Base-by-base conservation (phyloP, 2,113 vertebrate genomes). In the Ceratotherium simum region DNA sequence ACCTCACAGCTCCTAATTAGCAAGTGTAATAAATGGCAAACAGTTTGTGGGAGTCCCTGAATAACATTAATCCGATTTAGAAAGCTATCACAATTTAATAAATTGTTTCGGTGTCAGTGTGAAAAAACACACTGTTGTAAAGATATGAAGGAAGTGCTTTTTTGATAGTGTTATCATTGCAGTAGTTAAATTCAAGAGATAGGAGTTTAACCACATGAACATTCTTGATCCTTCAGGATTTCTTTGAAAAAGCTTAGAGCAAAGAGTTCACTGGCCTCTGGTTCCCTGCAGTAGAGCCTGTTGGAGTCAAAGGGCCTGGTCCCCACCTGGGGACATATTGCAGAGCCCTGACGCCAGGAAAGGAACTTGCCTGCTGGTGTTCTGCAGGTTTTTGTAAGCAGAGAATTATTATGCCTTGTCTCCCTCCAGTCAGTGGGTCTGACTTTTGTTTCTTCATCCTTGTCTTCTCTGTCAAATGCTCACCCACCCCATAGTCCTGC, bases 11-110 rank as follows among this genome's bases (percentile, higher is more conserved):
- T 97, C 27, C 72, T 98, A 96, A 98, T 98, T 97, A 97, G 92
- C 92, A 98, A 98, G 98, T 97, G 73, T 96, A 97, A 92, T 98
- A 98, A 98, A 62, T 80, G 72, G 25, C 94, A 85, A 79, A 89
- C 81, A 83, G 88, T 98, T 98, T 97, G 97, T 97, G 76, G 82
- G 95, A 97, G 79, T 90, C 79, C 10, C 6, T 67, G 87, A 96
- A 95, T 94, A 96, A 80, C 75, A 92, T 97, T 97, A 91, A 97
- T 98, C 98, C 93, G 84, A 92, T 95, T 97, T 96, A 93, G 92
- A 86, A 98, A 97, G 76, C 93, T 54, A 94, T 65, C 88, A 62
- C 93, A 90, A 60, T 97, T 88, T 92, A 97, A 93, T 95, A 97
- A 95, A 91, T 83, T 95, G 86, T 98, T 84, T 95, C 58, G 25